Conservation (phyloP, 1,140 invertebrate genomes). For the Scaptomyza pallida region DNA sequence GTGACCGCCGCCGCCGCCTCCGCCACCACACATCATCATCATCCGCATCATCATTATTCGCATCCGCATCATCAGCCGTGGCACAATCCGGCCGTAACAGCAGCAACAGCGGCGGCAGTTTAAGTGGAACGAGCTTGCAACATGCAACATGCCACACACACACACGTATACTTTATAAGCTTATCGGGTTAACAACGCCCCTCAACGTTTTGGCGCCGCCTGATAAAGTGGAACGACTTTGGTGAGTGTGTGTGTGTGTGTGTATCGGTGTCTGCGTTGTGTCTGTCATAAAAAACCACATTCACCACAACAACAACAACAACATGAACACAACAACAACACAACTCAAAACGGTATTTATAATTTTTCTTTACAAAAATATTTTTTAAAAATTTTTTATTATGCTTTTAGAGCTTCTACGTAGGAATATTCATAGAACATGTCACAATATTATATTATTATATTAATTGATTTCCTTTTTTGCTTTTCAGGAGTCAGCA, state of each 20-base stretch:
- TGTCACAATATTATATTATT: too few species aligned
- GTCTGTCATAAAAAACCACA: constrained; percentile 30
- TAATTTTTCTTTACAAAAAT: constrained; percentile 63
- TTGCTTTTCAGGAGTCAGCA: constrained; percentile 87
- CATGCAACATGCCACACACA: constrained; percentile 6
- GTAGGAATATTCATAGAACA: too few species aligned
- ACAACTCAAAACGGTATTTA: constrained; percentile 78
- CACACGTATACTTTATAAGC: background rate
- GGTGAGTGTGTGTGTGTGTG: constrained; percentile 2
- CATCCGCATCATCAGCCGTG: constrained; percentile 83
- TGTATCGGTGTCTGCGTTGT: constrained; percentile 1
- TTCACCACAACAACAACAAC: constrained; percentile 35
- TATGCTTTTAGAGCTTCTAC: background rate
- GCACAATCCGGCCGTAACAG: constrained; percentile 81
- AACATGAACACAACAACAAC: constrained; percentile 62
- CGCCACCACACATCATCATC: constrained; percentile 63
- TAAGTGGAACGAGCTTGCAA: constrained; percentile 37
- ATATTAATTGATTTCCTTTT: background rate
- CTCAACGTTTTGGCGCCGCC: constrained; percentile 8
- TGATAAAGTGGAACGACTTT: background rate
- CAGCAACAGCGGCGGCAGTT: constrained; percentile 80
- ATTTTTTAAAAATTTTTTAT: background rate
- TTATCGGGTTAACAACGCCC: too few species aligned
- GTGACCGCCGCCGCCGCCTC: constrained; percentile 47
- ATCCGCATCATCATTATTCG: constrained; percentile 78